Base-by-base conservation (phyloP, 2,888 invertebrate species). In the Cheilosia vernalis region DNA sequence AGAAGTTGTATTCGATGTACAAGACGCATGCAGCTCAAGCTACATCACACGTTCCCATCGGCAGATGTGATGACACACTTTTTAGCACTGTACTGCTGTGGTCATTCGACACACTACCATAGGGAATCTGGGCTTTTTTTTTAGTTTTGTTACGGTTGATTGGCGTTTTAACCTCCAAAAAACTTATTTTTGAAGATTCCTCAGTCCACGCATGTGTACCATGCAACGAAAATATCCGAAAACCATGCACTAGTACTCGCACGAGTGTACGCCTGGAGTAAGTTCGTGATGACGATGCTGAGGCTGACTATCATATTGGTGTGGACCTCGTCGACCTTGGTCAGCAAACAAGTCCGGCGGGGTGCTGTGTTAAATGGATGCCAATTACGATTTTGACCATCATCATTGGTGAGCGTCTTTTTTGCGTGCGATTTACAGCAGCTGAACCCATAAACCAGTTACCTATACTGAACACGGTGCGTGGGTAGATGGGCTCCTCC, bases 321-420 rank as follows among this genome's bases (percentile, higher is more conserved):
- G 19, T 49, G 24, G 27, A 58, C 17, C 42, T 70, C 89, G 89
- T 84, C 88, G 90, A 90, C 90, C 90, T 90, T 90, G 90, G 89
- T 88, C 89, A 89, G 88, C 88, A 88, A 89, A 88, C 76, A 63
- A 72, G 83, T 78, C 72, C 58, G 58, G 44, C 58, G 58, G 44
- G n/a, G n/a, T n/a, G n/a, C 61, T 51, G 51, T 70, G 77, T 47
- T 60, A 70, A 82, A 77, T 77, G 58, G 56, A 56, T 63, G 47
- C 53, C 66, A 81, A 69, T 76, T 56, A 58, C 33, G 69, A 70
- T 77, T 81, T 77, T 70, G 69, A 40, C 77, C 76, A 70, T 70
- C 82, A 47, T 40, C 64, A 17, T 27, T 61, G 55, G 15, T 17
- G 19, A 60, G 21, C 15, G 7, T 60, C 15, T 67, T 40, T 4